phyloP scores from a whole-genome alignment of 2,888 invertebrate genomes.

The Mesorhabditis spiculigera region DNA sequence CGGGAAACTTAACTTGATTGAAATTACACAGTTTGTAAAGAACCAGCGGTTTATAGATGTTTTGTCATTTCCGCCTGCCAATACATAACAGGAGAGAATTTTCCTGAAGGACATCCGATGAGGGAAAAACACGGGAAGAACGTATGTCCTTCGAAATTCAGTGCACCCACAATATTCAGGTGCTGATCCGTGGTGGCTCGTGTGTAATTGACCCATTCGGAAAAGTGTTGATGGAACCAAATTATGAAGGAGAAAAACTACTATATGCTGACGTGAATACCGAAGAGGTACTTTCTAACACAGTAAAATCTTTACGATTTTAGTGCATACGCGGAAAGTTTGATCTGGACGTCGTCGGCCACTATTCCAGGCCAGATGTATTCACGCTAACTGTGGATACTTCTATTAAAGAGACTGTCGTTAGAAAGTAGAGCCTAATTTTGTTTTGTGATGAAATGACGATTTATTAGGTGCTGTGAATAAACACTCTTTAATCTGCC shows the following conservation, averaged over 20 bases:
- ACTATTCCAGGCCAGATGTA: slow-evolving; percentile 41
- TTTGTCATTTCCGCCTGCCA: slow-evolving; percentile 53
- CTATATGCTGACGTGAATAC: slow-evolving; percentile 9
- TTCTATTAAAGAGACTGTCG: too few relatives aligned
- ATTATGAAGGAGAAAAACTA: slow-evolving; percentile 31
- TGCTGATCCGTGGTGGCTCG: slow-evolving; percentile 50
- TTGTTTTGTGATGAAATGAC: too few relatives aligned
- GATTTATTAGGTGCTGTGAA: too few relatives aligned
- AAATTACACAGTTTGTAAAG: background rate
- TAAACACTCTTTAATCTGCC: too few relatives aligned
- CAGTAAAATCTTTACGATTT: background rate
- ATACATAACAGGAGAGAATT: slow-evolving; percentile 36
- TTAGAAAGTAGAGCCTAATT: too few relatives aligned
- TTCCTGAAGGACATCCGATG: slow-evolving; percentile 41
- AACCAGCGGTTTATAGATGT: slow-evolving; percentile 23
- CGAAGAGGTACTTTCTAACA: background rate
- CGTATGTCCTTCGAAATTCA: background rate
- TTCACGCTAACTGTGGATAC: slow-evolving; percentile 35
- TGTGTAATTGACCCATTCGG: slow-evolving; percentile 51
- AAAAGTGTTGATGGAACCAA: slow-evolving; percentile 43
- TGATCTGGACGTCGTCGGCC: slow-evolving; percentile 43
- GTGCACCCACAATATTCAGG: slow-evolving; percentile 11
- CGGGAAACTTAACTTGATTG: background rate
- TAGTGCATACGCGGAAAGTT: slow-evolving; percentile 32
- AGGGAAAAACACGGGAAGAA: slow-evolving; percentile 25